These are phyloP conservation scores for Caenorhabditis sp. DNA, from an alignment of 2,888 invertebrate genomes.

Conservation along the genomic window DNA sequence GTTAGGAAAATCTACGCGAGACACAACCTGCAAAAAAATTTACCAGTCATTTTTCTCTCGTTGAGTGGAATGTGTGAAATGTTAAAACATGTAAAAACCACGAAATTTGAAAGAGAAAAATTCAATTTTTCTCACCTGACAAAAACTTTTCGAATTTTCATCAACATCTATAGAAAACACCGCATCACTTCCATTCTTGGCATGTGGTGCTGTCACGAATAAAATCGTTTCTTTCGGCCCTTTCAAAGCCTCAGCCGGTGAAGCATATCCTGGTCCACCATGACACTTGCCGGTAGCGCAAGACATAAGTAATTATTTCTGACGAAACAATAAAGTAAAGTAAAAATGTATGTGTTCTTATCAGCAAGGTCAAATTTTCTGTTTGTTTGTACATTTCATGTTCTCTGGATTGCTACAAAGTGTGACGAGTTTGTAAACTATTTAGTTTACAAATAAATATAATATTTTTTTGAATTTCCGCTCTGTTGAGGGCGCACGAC, in stretches of 20 bases:
- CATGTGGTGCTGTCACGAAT: slow-evolving; percentile 81
- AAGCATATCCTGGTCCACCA: slow-evolving; percentile 74
- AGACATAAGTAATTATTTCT: neutral
- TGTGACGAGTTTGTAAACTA: too few relatives aligned
- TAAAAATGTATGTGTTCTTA: neutral
- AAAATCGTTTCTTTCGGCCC: slow-evolving; percentile 82
- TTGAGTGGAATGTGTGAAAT: neutral
- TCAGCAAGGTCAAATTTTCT: neutral
- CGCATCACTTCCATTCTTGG: slow-evolving; percentile 80
- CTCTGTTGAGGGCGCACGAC: neutral
- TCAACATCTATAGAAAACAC: slow-evolving; percentile 90
- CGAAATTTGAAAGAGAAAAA: neutral
- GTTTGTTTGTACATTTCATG: too few relatives aligned
- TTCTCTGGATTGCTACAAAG: too few relatives aligned
- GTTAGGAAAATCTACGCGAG: slow-evolving; percentile 82
- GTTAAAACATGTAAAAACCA: too few relatives aligned
- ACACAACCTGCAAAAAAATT: slow-evolving; percentile 80
- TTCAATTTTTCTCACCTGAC: slow-evolving; percentile 12
- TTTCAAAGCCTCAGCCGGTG: slow-evolving; percentile 80
- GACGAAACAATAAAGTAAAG: neutral
- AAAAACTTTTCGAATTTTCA: slow-evolving; percentile 79
- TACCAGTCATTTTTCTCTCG: too few relatives aligned
- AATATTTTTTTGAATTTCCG: neutral
- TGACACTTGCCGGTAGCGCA: slow-evolving; percentile 15
- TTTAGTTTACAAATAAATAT: neutral